These are phyloP conservation scores for Lineus longissimus DNA, from an alignment of 1,140 invertebrate species.

Conservation along the genomic window DNA sequence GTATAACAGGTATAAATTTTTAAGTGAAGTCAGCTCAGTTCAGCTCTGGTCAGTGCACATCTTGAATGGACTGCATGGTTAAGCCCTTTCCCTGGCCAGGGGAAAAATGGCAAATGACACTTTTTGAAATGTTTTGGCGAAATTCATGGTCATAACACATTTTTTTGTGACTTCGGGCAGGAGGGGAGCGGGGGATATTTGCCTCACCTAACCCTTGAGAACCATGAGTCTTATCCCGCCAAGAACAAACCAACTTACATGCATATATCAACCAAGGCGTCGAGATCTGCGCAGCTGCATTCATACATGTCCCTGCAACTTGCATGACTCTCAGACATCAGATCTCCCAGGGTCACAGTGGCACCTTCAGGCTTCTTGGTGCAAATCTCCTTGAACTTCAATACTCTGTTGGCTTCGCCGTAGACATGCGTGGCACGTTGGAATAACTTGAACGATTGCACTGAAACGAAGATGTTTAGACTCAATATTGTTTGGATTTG, in stretches of 20 bases:
- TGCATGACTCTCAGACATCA: slow-evolving; percentile 86
- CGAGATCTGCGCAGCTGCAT: slow-evolving; percentile 87
- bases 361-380: slow-evolving; percentile 46
- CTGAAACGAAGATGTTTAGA: slow-evolving; percentile 31
- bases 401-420: slow-evolving; percentile 68
- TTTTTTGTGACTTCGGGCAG: too few species aligned
- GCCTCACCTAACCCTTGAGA: too few species aligned
- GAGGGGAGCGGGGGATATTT: too few species aligned
- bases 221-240: too few species aligned
- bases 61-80: too few species aligned
- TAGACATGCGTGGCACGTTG: slow-evolving; percentile 88
- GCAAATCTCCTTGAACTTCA: slow-evolving; percentile 70
- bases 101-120: too few species aligned
- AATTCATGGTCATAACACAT: too few species aligned
- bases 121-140: too few species aligned
- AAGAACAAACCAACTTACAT: slow-evolving; percentile 52
- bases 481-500: slow-evolving; percentile 9
- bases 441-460: slow-evolving; percentile 68
- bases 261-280: slow-evolving; percentile 78
- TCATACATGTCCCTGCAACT: slow-evolving; percentile 85
- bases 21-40: too few species aligned
- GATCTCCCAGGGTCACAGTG: slow-evolving; percentile 65
- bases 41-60: too few species aligned
- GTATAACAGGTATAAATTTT: too few species aligned
- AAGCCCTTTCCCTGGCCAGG: too few species aligned